phyloP scores from a whole-genome alignment of 2,888 invertebrate genomes.

The Gymnocheta viridis region DNA sequence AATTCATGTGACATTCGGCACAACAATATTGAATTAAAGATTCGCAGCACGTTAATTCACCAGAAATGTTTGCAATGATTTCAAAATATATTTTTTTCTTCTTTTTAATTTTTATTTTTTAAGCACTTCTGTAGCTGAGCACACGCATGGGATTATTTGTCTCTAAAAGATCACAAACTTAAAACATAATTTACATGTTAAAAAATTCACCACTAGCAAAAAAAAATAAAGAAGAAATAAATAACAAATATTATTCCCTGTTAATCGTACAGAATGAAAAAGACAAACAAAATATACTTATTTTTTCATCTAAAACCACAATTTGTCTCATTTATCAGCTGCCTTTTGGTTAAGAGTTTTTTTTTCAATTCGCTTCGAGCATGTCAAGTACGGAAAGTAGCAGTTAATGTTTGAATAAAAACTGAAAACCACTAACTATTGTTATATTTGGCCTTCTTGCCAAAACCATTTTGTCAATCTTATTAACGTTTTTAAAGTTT shows the following conservation, averaged over 20 bases:
- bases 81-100: conserved; percentile 50
- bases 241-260: background rate
- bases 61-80: conserved; percentile 69
- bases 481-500: conserved; percentile 53
- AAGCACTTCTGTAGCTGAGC: conserved; percentile 5
- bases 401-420: conserved; percentile 38
- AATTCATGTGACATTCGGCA: conserved; percentile 47
- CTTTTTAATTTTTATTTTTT: background rate
- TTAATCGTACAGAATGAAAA: conserved; percentile 24
- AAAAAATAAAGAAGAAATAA: background rate
- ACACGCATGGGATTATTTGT: conserved; percentile 59
- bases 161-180: conserved; percentile 59
- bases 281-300: conserved; percentile 1
- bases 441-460: conserved; percentile 59
- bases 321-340: conserved; percentile 71
- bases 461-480: conserved; percentile 65
- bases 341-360: conserved; percentile 45
- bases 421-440: conserved; percentile 65
- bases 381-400: conserved; percentile 11
- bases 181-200: conserved; percentile 64
- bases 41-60: conserved; percentile 68
- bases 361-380: conserved; percentile 19
- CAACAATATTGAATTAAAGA: conserved; percentile 63
- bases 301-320: conserved; percentile 61
- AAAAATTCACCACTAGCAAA: conserved; percentile 44